Base-by-base conservation (phyloP, 2,797 vertebrate species). In the Paguma larvata region DNA sequence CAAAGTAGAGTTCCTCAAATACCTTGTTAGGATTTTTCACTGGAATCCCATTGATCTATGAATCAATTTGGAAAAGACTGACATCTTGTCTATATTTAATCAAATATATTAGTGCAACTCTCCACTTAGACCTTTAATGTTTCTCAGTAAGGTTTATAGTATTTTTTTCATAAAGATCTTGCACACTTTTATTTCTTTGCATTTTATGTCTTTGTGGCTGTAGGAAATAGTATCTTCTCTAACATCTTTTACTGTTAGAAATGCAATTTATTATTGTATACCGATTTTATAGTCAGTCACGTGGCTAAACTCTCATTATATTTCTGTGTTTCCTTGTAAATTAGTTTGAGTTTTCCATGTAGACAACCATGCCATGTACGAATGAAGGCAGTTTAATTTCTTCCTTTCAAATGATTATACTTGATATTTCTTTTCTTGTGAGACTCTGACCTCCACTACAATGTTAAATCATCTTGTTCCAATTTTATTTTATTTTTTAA, bases 51-150 rank as follows among this genome's bases (percentile, higher is more conserved):
- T 2, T 78, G 38, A 82, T 32, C 0, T 73, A 83, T 25, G 32
- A 80, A 78, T 51, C 16, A 88, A n/a, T 84, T 72, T 68, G 48
- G 23, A 56, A 34, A 87, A 89, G 85, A 68, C 0, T 77, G 78
- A 48, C n/a, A 87, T 48, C 32, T 68, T 75, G 41, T 86, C 13
- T 86, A 70, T n/a, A 77, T 4, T 51, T 6, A 96, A 88, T 51
- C 14, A 85, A 91, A 91, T 46, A 46, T 25, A 48, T 44, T 70
- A 80, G 44, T 63, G 13, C 8, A 91, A 77, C 16, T 68, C 15
- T 84, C 48, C 73, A 95, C 15, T 95, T 53, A 89, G 34, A 91
- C 67, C 46, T 86, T 91, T 85, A 88, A 89, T 51, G 19, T 65
- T 86, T 18, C 30, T 73, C 44, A 91, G 51, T 44, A 86, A 85